Evolutionary conservation across 2,888 invertebrate genomes (phyloP).

Genomic region (Stenoptilia bipunctidactyla): DNA sequence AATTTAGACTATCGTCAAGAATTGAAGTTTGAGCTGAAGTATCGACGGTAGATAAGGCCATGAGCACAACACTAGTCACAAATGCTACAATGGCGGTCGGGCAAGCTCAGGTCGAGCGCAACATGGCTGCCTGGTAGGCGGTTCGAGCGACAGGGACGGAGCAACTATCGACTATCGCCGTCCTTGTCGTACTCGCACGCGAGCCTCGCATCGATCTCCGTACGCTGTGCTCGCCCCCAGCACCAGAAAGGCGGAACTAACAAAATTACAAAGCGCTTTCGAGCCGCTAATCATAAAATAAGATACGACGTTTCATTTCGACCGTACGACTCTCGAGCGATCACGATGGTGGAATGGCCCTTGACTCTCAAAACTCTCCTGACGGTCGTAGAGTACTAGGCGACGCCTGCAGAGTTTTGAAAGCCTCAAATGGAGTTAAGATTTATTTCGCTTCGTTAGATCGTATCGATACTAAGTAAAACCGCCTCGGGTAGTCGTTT

Average conservation of each 20-base stretch:
- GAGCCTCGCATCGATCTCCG: conserved; percentile 67
- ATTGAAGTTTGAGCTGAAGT: too few relatives aligned
- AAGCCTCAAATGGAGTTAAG: conserved; percentile 41
- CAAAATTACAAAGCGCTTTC: conserved; percentile 72
- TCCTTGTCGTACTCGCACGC: conserved; percentile 57
- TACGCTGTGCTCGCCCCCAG: conserved; percentile 67
- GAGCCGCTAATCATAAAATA: conserved; percentile 73
- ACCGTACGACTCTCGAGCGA: conserved; percentile 67
- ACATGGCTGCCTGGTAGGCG: conserved; percentile 71
- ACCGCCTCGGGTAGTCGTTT: background rate
- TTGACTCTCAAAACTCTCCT: conserved; percentile 69
- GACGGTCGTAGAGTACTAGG: conserved; percentile 55
- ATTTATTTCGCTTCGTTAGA: conserved; percentile 25
- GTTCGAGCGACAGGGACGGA: conserved; percentile 56
- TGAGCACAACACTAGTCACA: conserved; percentile 62
- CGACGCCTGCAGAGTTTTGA: conserved; percentile 38
- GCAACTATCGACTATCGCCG: conserved; percentile 34
- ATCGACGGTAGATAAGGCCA: conserved; percentile 25
- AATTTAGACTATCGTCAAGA: too few relatives aligned
- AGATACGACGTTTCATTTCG: conserved; percentile 72
- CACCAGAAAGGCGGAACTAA: conserved; percentile 73
- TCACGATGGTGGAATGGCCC: conserved; percentile 67
- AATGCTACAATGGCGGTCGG: conserved; percentile 71
- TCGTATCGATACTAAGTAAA: conserved; percentile 13
- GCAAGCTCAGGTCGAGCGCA: conserved; percentile 70